Conservation (phyloP, 1,140 invertebrate species). For the Drosophila willistoni region DNA sequence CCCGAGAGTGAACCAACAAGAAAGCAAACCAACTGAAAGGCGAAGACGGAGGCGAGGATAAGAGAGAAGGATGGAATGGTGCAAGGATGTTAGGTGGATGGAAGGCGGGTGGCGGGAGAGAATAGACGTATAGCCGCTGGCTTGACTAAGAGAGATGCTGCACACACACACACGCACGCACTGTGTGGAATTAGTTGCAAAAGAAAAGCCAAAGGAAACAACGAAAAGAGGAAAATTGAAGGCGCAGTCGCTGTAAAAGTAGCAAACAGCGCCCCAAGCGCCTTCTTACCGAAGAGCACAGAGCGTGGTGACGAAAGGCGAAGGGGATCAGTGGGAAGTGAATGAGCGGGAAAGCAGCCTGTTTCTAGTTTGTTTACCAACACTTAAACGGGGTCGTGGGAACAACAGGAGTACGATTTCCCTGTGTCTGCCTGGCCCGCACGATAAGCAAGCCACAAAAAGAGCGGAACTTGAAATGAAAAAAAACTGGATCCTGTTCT, state of each 20-base stretch:
- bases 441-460: slow-evolving; percentile 43
- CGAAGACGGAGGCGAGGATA: slow-evolving; percentile 24
- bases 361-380: slow-evolving; percentile 75
- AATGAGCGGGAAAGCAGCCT: slow-evolving; percentile 12
- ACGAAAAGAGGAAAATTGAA: slow-evolving; percentile 49
- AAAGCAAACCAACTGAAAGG: slow-evolving; percentile 7
- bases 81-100: slow-evolving; percentile 1
- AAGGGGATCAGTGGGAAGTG: not conserved
- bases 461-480: no score
- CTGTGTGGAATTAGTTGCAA: slow-evolving; percentile 67
- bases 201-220: slow-evolving; percentile 55
- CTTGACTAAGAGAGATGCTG: slow-evolving; percentile 29
- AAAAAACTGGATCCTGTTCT: no score
- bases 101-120: not conserved
- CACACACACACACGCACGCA: slow-evolving; percentile 27
- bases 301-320: not conserved
- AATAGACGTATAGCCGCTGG: not conserved
- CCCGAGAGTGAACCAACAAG: slow-evolving; percentile 53
- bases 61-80: not conserved
- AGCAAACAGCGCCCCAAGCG: slow-evolving; percentile 68
- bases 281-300: slow-evolving; percentile 10
- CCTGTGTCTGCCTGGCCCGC: slow-evolving; percentile 16
- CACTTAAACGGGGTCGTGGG: slow-evolving; percentile 53
- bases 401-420: not conserved
- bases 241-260: slow-evolving; percentile 77